Conservation (phyloP, 2,888 invertebrate genomes). For the Mechanitis messenoides region DNA sequence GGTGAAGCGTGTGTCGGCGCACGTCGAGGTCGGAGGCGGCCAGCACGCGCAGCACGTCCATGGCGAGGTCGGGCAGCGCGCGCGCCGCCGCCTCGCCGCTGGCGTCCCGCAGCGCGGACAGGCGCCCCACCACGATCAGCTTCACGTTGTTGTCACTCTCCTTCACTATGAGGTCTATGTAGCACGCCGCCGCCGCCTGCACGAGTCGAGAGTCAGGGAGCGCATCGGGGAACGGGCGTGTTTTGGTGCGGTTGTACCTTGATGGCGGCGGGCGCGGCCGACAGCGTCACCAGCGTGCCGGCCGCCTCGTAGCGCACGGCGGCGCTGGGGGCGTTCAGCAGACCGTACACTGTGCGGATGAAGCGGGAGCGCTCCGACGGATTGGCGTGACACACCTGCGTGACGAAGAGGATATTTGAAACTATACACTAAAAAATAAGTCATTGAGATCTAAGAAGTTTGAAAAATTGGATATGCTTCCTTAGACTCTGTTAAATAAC, state of each 20-base stretch:
- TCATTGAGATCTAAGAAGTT: too few relatives aligned
- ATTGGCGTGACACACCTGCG: conserved; percentile 95
- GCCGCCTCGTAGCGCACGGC: conserved; percentile 99
- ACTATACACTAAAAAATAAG: too few relatives aligned
- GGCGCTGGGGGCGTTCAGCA: conserved; percentile 95
- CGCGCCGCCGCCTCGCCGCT: conserved; percentile 89
- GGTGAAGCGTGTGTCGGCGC: conserved; percentile 86
- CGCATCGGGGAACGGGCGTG: too few relatives aligned
- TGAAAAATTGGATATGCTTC: too few relatives aligned
- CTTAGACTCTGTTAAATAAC: too few relatives aligned
- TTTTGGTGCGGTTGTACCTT: conserved; percentile 71
- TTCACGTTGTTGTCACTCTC: conserved; percentile 99
- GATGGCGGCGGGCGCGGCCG: conserved; percentile 98
- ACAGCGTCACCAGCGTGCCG: conserved; percentile 97
- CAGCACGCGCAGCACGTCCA: conserved; percentile 97
- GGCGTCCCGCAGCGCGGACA: conserved; percentile 90
- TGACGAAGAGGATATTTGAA: neutral
- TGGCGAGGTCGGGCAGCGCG: conserved; percentile 90
- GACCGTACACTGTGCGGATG: conserved; percentile 98
- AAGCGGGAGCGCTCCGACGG: conserved; percentile 96
- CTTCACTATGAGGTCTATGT: conserved; percentile 99
- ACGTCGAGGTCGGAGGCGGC: conserved; percentile 97
- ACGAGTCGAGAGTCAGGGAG: neutral
- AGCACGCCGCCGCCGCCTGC: conserved; percentile 95
- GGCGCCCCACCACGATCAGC: conserved; percentile 95